Percentiles rank a stretch among this genome's conserved stretches.
phyloP scores from a whole-genome alignment of 2,888 invertebrate species.

The Rotaria macrura region DNA sequence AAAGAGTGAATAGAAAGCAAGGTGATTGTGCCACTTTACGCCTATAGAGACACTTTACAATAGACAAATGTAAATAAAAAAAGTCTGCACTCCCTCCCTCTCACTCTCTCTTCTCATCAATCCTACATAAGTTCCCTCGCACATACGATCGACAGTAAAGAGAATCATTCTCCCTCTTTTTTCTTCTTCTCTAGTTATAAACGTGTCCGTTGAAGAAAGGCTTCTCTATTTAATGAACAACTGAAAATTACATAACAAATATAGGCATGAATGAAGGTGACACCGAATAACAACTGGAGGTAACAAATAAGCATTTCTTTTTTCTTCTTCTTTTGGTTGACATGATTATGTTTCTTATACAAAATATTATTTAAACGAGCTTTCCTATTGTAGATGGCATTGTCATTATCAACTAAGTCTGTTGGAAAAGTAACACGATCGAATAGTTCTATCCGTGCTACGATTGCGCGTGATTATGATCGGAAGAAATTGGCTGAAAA shows the following conservation, averaged over 20 bases:
- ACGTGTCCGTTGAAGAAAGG: not conserved
- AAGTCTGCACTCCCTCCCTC: not conserved
- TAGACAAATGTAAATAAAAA: not conserved
- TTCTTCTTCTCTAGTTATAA: not conserved
- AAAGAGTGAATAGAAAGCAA: too few species aligned
- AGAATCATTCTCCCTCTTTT: not conserved
- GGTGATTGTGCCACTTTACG: too few species aligned
- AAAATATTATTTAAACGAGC: not conserved
- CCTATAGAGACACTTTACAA: too few species aligned
- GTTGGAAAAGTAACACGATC: not conserved
- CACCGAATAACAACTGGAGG: too few species aligned
- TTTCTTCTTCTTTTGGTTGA: not conserved
- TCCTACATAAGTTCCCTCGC: not conserved
- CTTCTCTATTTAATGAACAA: not conserved
- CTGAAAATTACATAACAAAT: not conserved
- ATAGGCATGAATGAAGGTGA: too few species aligned
- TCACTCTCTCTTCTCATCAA: not conserved
- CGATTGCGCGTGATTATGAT: not conserved
- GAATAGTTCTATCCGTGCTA: not conserved
- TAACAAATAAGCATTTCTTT: too few species aligned
- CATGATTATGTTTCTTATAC: not conserved
- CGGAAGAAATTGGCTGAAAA: not conserved
- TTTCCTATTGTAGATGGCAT: not conserved
- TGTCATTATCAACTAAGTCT: not conserved
- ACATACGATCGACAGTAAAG: not conserved